Percentiles rank a stretch among this genome's conserved stretches.
These are phyloP conservation scores for Troilus luridus DNA, from an alignment of 2,888 invertebrate species.

Conservation along the genomic window DNA sequence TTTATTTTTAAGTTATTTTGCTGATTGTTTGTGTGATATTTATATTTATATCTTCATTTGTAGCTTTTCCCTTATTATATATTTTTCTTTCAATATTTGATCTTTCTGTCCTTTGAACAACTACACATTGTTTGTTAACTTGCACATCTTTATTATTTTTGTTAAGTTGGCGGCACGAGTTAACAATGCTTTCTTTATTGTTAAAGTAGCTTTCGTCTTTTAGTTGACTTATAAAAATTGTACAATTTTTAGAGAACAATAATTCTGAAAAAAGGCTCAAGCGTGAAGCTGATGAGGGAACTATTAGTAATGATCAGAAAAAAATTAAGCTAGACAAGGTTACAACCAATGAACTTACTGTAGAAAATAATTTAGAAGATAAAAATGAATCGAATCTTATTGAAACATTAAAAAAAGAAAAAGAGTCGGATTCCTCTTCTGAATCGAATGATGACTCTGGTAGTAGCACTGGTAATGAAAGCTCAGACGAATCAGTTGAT, in stretches of 20 bases:
- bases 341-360: background rate
- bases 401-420: background rate
- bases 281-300: slow-evolving; percentile 28
- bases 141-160: background rate
- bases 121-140: background rate
- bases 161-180: background rate
- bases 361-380: background rate
- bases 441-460: background rate
- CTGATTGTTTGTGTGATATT: too few relatives aligned
- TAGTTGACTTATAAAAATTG: background rate
- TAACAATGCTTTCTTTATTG: background rate
- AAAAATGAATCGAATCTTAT: background rate
- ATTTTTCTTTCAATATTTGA: too few relatives aligned
- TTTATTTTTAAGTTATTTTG: too few relatives aligned
- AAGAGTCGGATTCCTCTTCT: background rate
- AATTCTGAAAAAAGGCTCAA: slow-evolving; percentile 7
- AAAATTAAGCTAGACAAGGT: background rate
- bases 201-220: background rate
- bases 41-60: too few relatives aligned
- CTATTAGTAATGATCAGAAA: background rate
- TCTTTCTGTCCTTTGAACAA: background rate
- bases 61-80: too few relatives aligned
- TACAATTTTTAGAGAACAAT: slow-evolving; percentile 6
- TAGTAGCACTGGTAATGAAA: slow-evolving; percentile 20
- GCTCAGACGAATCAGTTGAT: slow-evolving; percentile 4